Evolutionary conservation across 2,113 vertebrate species (phyloP).

Genomic region (Erinaceus europaeus): DNA sequence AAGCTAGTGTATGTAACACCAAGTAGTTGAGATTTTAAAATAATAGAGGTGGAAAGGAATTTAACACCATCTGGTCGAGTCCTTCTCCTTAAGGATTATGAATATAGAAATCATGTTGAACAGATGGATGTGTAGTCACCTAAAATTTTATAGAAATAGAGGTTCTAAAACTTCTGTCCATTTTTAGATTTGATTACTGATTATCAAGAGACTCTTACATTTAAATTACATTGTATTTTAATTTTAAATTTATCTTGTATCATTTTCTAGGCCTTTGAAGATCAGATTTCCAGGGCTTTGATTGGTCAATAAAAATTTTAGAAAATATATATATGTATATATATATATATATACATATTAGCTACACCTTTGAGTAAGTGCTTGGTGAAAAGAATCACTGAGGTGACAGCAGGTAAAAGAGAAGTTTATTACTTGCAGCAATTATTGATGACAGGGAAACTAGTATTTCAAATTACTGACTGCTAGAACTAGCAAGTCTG

Average conservation of each 20-base stretch:
- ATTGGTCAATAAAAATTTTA: background rate
- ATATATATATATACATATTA: background rate
- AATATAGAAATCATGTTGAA: constrained; percentile 11
- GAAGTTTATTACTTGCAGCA: too few relatives aligned
- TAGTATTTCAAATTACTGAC: too few relatives aligned
- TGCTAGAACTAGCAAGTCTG: too few relatives aligned
- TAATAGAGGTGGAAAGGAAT: constrained; percentile 30
- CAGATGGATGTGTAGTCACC: constrained; percentile 25
- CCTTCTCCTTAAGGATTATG: background rate
- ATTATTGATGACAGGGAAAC: too few relatives aligned
- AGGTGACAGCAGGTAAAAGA: too few relatives aligned
- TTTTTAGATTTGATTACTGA: background rate
- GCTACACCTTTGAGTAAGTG: too few relatives aligned
- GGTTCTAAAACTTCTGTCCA: background rate
- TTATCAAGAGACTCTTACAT: background rate
- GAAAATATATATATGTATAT: background rate
- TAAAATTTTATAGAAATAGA: constrained; percentile 26
- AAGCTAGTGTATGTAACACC: background rate
- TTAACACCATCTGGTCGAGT: background rate
- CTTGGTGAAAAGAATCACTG: too few relatives aligned
- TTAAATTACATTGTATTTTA: background rate
- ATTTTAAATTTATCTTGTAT: constrained; percentile 6
- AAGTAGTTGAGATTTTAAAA: constrained; percentile 22
- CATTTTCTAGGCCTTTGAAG: background rate
- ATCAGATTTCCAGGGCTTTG: background rate